Evolutionary conservation across 2,888 invertebrate species (phyloP), one percentile per base, ranked within the genome.

Genomic region (Eristalinus aeneus): DNA sequence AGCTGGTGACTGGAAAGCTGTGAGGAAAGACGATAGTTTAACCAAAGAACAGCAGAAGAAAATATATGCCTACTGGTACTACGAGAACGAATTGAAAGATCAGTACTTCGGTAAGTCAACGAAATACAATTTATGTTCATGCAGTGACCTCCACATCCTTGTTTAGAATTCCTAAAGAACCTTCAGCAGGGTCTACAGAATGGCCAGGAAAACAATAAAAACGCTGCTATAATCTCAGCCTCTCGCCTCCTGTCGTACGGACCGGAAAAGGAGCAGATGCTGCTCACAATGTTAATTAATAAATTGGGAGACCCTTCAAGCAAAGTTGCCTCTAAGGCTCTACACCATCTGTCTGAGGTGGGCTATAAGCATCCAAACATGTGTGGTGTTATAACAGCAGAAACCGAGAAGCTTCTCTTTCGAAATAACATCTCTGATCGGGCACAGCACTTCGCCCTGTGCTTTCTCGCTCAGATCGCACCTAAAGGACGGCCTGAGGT

Each of bases 391-490:
- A 96, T 99, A 11, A 94, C 98, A 2, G 94, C 94, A 20, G 98
- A 99, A 91, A 95, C 98, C 2, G 98, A 99, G 92, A 96, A 97
- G 90, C 93, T 99, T 88, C 91, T 99, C 39, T 98, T 98, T 92
- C 95, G 98, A 84, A 94, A 96, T 0, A 98, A 99, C 90, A 95
- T 99, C 69, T 95, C 96, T 0, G 93, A 95, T 1, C 95, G 96
- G 56, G 97, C 98, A 0, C 98, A 99, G 91, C 98, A 98, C 91
- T 99, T 98, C 92, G 96, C 97, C 0, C 94, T 99, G 4, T 98
- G 99, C 90, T 97, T 98, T 91, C 93, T 99, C 36, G 96, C 97
- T 63, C 97, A 98, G 92, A 96, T 98, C 90, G 94, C 95, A 85
- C 91, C 91, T 0, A 93, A 98, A 53, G 95, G 94, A 6, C 94